A percentile compares a stretch with the other conserved stretches of the same genome.
These are phyloP conservation scores for Girardinichthys multiradiatus DNA, from an alignment of 2,113 vertebrate genomes.

Conservation along the genomic window DNA sequence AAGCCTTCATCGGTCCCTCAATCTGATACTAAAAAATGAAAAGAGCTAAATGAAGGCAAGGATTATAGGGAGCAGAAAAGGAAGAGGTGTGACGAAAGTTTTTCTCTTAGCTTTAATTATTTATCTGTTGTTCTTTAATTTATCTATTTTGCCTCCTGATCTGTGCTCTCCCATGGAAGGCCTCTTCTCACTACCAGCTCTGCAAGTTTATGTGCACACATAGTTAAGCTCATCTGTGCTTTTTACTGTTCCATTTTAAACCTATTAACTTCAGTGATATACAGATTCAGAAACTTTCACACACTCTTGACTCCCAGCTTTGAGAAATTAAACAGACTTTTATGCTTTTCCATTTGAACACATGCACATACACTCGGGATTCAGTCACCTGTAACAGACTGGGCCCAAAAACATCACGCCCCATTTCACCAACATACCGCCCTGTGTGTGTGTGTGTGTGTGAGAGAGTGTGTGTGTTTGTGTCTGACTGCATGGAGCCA, in stretches of 20 bases:
- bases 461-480: slow-evolving; percentile 26
- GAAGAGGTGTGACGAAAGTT: slow-evolving; percentile 31
- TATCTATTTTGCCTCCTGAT: slow-evolving; percentile 32
- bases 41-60: too few relatives aligned
- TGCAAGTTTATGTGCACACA: not conserved
- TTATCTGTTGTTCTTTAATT: slow-evolving; percentile 22
- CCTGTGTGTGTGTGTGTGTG: slow-evolving; percentile 34
- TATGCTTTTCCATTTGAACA: slow-evolving; percentile 22
- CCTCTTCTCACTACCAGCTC: not conserved
- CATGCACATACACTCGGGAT: slow-evolving; percentile 59
- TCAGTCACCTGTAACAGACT: slow-evolving; percentile 74
- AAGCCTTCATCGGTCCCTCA: too few relatives aligned
- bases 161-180: slow-evolving; percentile 8
- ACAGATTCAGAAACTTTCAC: not conserved
- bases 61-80: too few relatives aligned
- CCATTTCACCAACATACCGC: slow-evolving; percentile 66
- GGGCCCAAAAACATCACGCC: slow-evolving; percentile 68
- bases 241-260: not conserved
- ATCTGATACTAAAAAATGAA: too few relatives aligned
- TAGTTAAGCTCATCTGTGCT: not conserved
- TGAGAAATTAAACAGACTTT: slow-evolving; percentile 16
- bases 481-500: slow-evolving; percentile 57
- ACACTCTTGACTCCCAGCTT: not conserved
- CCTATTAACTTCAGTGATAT: slow-evolving; percentile 1
- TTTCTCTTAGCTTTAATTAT: slow-evolving; percentile 24